Evolutionary conservation across 2,797 vertebrate species (phyloP).

Genomic region (Smutsia gigantea): DNA sequence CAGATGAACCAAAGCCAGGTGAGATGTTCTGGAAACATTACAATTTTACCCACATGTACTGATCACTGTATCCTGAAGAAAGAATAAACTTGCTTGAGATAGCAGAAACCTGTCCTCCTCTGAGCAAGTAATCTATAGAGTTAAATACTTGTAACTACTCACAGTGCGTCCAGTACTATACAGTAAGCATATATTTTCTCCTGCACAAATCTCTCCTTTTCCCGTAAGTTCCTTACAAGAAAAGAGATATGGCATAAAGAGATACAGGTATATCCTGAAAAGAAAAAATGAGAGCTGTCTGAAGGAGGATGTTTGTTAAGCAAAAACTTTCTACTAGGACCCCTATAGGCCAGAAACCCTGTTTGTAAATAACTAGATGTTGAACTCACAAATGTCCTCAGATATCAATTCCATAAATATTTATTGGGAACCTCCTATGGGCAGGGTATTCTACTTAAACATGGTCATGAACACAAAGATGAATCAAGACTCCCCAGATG

Average conservation of each 20-base stretch:
- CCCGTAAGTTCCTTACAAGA: neutral
- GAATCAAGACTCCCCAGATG: neutral
- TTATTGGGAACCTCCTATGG: neutral
- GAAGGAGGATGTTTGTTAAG: conserved; percentile 6
- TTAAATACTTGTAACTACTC: conserved; percentile 32
- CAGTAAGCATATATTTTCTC: neutral
- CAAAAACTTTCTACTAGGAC: neutral
- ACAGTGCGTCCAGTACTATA: neutral
- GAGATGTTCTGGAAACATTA: too few species aligned
- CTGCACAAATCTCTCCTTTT: neutral
- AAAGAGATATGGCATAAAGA: conserved; percentile 31
- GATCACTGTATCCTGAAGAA: neutral
- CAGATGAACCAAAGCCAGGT: too few species aligned
- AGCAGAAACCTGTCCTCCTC: neutral
- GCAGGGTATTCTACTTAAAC: neutral
- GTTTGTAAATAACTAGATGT: neutral
- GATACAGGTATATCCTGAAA: neutral
- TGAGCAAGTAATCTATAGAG: neutral
- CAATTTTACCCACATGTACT: neutral
- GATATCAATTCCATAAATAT: neutral
- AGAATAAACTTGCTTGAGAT: neutral
- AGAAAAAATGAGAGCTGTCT: neutral
- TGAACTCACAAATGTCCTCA: conserved; percentile 15
- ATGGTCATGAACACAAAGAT: neutral
- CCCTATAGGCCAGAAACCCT: neutral